Evolutionary conservation across 2,888 invertebrate genomes (phyloP).

Genomic region (Agrochola lychnidis): DNA sequence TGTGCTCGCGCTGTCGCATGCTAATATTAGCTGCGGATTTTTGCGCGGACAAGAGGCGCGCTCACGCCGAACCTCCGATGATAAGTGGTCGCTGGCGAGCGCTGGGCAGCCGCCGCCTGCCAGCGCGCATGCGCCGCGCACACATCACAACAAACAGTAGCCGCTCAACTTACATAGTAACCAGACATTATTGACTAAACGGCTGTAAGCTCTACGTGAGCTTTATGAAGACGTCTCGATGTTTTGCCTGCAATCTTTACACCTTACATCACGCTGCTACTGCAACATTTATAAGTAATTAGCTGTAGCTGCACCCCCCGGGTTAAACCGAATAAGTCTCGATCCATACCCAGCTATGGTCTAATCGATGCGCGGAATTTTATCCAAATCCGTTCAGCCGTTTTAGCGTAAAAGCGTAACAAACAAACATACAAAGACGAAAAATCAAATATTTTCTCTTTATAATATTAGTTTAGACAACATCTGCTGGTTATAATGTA

Average conservation of each 20-base stretch:
- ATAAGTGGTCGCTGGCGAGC: slow-evolving; percentile 72
- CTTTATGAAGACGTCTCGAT: slow-evolving; percentile 41
- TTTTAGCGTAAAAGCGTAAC: too few species aligned
- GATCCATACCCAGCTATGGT: too few species aligned
- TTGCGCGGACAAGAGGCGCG: slow-evolving; percentile 75
- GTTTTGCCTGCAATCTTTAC: slow-evolving; percentile 23
- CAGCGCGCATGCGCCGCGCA: slow-evolving; percentile 79
- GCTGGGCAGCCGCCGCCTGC: slow-evolving; percentile 57
- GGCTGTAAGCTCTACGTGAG: slow-evolving; percentile 59
- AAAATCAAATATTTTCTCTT: too few species aligned
- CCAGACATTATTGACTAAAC: slow-evolving; percentile 81
- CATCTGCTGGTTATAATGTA: background rate
- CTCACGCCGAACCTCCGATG: slow-evolving; percentile 74
- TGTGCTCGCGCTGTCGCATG: slow-evolving; percentile 71
- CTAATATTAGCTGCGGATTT: slow-evolving; percentile 81
- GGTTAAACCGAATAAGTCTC: too few species aligned
- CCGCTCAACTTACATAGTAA: slow-evolving; percentile 65
- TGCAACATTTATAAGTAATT: background rate
- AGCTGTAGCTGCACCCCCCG: too few species aligned
- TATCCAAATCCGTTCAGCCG: too few species aligned
- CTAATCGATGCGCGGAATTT: too few species aligned
- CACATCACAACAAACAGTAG: slow-evolving; percentile 78
- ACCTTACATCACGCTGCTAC: slow-evolving; percentile 4
- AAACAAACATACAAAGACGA: too few species aligned
- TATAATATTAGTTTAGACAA: background rate